Conservation (phyloP, 1,140 invertebrate species). For the Pseudomyrmex dendroicus region DNA sequence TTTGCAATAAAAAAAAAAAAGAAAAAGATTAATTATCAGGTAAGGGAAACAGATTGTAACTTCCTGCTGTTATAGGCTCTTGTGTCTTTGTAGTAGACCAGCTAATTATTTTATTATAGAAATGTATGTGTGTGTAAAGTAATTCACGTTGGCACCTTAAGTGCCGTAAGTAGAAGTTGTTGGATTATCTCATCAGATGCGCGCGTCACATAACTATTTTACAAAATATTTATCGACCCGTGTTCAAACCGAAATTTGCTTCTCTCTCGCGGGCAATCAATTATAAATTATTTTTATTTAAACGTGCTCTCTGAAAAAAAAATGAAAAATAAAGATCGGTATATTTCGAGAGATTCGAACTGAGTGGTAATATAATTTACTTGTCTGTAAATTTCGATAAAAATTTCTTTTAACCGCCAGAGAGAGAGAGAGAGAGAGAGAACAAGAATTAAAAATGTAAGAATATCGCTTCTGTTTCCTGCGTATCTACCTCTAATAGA, state of each 20-base stretch:
- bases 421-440: conserved; percentile 1
- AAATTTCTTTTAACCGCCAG: conserved; percentile 39
- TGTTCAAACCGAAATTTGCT: conserved; percentile 41
- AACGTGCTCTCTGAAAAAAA: background rate
- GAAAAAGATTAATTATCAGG: conserved; percentile 20
- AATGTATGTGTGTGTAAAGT: conserved; percentile 65
- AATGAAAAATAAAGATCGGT: background rate
- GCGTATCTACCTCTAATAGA: conserved; percentile 82
- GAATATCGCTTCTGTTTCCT: conserved; percentile 81
- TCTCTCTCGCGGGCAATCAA: conserved; percentile 37
- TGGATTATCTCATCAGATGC: conserved; percentile 65
- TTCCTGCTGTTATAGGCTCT: conserved; percentile 60
- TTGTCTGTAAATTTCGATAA: background rate
- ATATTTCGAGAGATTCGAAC: background rate
- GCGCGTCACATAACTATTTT: conserved; percentile 56
- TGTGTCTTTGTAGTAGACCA: conserved; percentile 59
- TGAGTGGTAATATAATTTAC: background rate
- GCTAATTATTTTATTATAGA: conserved; percentile 66
- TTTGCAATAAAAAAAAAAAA: conserved; percentile 61
- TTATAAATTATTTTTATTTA: conserved; percentile 25
- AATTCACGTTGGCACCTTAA: conserved; percentile 64
- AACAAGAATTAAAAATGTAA: conserved; percentile 64
- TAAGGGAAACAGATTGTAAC: conserved; percentile 43
- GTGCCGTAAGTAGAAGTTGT: conserved; percentile 73
- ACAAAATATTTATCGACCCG: conserved; percentile 50